Percentiles rank a stretch among this genome's conserved stretches.
These are phyloP conservation scores for Nasonia vitripennis DNA, from an alignment of 1,140 invertebrate species.

Conservation along the genomic window DNA sequence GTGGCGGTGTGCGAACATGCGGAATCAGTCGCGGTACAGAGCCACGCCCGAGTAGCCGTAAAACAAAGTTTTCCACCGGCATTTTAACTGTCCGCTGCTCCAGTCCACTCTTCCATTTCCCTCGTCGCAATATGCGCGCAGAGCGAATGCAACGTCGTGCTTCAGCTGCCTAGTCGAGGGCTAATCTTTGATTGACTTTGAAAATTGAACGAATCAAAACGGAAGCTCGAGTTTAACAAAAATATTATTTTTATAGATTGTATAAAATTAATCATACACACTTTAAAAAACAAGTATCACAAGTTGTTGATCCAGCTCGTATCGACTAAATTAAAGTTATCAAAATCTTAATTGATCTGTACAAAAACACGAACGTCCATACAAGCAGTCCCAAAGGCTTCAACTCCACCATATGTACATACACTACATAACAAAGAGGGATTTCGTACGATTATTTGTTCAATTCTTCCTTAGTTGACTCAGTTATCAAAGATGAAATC, in stretches of 20 bases:
- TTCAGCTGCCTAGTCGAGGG: too few species aligned
- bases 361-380: neutral
- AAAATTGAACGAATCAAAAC: too few species aligned
- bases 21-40: too few species aligned
- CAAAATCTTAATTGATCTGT: constrained; percentile 19
- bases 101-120: too few species aligned
- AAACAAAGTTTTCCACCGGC: too few species aligned
- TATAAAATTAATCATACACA: constrained; percentile 1
- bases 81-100: too few species aligned
- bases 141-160: too few species aligned
- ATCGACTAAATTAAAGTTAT: constrained; percentile 7
- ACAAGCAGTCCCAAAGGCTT: constrained; percentile 12
- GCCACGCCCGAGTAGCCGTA: too few species aligned
- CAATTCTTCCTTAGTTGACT: constrained; percentile 49
- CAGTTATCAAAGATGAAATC: constrained; percentile 52
- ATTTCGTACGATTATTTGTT: constrained; percentile 21
- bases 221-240: neutral
- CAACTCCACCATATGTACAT: constrained; percentile 17
- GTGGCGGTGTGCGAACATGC: too few species aligned
- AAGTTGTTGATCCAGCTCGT: neutral
- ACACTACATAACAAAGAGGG: neutral
- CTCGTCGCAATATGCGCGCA: too few species aligned
- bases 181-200: too few species aligned
- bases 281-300: constrained; percentile 22
- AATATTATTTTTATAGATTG: constrained; percentile 6